Conservation (phyloP, 2,113 vertebrate genomes). For the Parus major region DNA sequence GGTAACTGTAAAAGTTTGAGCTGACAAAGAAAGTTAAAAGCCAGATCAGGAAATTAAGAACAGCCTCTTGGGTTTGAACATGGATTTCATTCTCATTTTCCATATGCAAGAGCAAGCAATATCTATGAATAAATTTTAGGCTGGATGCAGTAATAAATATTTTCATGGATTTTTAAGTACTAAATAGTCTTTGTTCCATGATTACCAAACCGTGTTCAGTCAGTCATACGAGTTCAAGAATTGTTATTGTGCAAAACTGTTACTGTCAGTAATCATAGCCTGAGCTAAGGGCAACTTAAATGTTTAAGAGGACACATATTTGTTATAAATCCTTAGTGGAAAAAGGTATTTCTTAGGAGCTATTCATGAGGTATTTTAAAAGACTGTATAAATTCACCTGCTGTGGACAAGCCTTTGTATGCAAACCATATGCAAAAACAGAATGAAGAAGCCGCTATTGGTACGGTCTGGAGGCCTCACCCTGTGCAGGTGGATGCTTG, state of each 20-base stretch:
- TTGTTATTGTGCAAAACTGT: neutral
- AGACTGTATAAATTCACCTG: neutral
- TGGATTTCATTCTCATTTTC: neutral
- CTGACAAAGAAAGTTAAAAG: neutral
- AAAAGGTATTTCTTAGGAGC: constrained; percentile 41
- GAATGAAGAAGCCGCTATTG: neutral
- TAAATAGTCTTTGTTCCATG: neutral
- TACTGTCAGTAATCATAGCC: neutral
- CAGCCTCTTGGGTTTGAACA: neutral
- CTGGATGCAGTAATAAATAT: neutral
- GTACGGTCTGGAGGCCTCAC: rapidly evolving
- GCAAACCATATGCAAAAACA: neutral
- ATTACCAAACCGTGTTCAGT: neutral
- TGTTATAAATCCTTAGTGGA: neutral
- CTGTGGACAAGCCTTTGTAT: neutral
- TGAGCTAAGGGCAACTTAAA: neutral
- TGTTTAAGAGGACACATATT: neutral
- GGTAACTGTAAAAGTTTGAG: too few relatives aligned
- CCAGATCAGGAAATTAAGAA: neutral
- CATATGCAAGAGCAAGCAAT: neutral
- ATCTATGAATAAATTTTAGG: neutral
- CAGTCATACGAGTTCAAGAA: neutral
- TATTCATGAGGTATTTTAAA: constrained; percentile 9
- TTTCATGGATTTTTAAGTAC: neutral
- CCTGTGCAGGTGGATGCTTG: neutral